Evolutionary conservation across 2,797 vertebrate species (phyloP).

Genomic region (Hipposideros larvatus): DNA sequence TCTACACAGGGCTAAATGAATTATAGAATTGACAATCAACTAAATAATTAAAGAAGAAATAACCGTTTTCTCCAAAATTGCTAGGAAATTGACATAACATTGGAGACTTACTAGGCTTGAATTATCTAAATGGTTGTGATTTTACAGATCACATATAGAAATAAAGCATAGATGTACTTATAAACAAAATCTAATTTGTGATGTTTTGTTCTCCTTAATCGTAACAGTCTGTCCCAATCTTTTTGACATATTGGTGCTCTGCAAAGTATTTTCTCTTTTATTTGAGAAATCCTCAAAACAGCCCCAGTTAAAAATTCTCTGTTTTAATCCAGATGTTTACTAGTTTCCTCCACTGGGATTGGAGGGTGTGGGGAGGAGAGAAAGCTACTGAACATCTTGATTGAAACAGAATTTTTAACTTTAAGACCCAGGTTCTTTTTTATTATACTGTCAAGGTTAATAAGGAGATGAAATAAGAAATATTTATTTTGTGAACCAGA

Average conservation of each 20-base stretch:
- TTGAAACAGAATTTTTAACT: background rate
- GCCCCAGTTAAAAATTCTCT: background rate
- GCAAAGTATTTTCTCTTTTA: slow-evolving; percentile 15
- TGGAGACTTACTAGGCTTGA: background rate
- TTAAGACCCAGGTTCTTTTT: background rate
- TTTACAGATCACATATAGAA: slow-evolving; percentile 39
- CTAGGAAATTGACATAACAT: slow-evolving; percentile 35
- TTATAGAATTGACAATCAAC: slow-evolving; percentile 63
- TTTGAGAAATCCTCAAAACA: background rate
- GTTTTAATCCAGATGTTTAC: background rate
- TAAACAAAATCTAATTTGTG: slow-evolving; percentile 46
- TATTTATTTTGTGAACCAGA: background rate
- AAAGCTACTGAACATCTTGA: background rate
- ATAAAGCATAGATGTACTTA: slow-evolving; percentile 5
- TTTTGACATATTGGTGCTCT: background rate
- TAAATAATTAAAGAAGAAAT: slow-evolving; percentile 73
- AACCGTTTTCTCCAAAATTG: slow-evolving; percentile 60
- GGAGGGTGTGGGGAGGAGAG: background rate
- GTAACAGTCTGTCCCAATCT: background rate
- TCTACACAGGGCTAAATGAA: slow-evolving; percentile 53
- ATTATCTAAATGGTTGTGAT: slow-evolving; percentile 27
- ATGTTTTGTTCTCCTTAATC: background rate
- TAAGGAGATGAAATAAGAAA: background rate
- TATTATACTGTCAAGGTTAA: background rate
- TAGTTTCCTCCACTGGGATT: background rate